Conservation (phyloP, 2,888 invertebrate species). For the Tolmerus cingulatus region DNA sequence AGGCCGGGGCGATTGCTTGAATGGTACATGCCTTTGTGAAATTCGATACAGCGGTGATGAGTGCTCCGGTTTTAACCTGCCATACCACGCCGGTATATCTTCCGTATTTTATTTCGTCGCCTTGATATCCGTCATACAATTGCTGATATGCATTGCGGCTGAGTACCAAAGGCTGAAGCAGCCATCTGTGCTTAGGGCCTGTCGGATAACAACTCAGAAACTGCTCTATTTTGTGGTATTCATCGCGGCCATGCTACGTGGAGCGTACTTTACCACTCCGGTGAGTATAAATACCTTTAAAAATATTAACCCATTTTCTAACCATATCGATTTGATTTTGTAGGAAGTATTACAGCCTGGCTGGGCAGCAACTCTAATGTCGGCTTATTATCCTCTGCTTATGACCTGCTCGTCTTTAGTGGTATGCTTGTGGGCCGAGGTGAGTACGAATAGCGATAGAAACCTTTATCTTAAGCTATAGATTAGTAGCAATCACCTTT, state of each 20-base stretch:
- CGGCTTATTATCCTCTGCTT: conserved; percentile 88
- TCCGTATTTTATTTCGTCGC: conserved; percentile 84
- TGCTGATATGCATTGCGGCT: conserved; percentile 82
- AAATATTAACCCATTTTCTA: background rate
- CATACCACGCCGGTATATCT: conserved; percentile 77
- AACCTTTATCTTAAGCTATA: background rate
- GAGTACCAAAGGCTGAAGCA: conserved; percentile 86
- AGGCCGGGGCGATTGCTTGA: conserved; percentile 89
- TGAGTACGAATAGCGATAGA: conserved; percentile 64
- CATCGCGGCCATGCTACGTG: conserved; percentile 82
- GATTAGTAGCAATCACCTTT: background rate
- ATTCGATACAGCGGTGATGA: conserved; percentile 85
- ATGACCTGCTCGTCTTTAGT: conserved; percentile 89
- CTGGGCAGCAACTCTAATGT: conserved; percentile 86
- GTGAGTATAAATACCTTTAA: conserved; percentile 66
- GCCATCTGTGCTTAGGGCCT: conserved; percentile 81
- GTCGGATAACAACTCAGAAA: conserved; percentile 89
- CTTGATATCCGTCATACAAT: conserved; percentile 82
- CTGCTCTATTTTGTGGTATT: conserved; percentile 87
- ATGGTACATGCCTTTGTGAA: conserved; percentile 91
- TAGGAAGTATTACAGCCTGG: conserved; percentile 81
- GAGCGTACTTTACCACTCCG: conserved; percentile 89
- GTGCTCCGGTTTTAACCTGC: conserved; percentile 83
- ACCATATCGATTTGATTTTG: conserved; percentile 2
- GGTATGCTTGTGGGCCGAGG: conserved; percentile 95